Base-by-base conservation (phyloP, 1,140 invertebrate species). In the Lepidurus couesii region DNA sequence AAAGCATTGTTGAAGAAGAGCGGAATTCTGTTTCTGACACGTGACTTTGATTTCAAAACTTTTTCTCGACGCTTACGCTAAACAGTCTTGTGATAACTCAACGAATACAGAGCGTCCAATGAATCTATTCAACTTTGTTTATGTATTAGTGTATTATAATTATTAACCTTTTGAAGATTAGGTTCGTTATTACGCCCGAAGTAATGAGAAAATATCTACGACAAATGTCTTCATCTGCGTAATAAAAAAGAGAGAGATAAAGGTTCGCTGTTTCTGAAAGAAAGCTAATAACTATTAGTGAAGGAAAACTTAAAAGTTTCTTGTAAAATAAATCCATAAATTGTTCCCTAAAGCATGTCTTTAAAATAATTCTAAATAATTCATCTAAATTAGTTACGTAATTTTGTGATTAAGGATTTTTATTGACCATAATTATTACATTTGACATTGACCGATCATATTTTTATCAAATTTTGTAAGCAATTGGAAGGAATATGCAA, bases 1-100 rank as follows among this genome's bases (percentile, higher is more conserved):
- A 75, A 9, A 77, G 77, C n/a, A 76, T 80, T 11, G 13, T 34
- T 16, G 78, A 43, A 74, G 78, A 47, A 10, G 53, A 7, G 53
- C 16, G 13, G 1, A 21, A 1, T 65, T 65, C n/a, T 9, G 0
- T 21, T 7, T 65, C 53, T 16, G 16, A 65, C 13, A 65, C 53
- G 3, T 65, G 53, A 65, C 1, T 7, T 9, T 65, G 53, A 65
- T 13, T 7, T 9, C 6, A 7, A 65, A 21, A 13, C 53, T 21
- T 65, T 9, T 1, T 7, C 16, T 65, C 21, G 3, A 65, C 7
- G 2, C 21, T 65, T 47, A 10, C 1, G 16, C 13, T n/a, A 65
- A 9, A 21, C 5, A 53, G 13, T 65, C 53, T 65, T 65, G 53
- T 65, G 53, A 65, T 65, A 65, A n/a, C 0, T 13, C 16, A 65